Conservation (phyloP, 1,140 invertebrate genomes). For the Drosophila parabipectinata region DNA sequence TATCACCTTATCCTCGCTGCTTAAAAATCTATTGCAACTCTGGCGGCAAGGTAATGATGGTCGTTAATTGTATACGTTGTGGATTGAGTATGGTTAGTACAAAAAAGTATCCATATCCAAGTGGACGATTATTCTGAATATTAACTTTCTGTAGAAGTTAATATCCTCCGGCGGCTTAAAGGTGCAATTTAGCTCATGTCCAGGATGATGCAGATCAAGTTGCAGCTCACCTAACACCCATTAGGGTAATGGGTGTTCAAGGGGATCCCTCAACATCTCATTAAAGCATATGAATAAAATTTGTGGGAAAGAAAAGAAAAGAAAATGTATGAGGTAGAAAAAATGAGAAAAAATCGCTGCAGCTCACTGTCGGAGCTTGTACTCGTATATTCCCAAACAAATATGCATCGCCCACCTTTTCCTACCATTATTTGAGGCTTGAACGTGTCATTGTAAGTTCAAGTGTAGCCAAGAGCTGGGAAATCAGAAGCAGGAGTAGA, state of each 20-base stretch:
- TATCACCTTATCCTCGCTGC: too few relatives aligned
- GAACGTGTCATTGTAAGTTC: slow-evolving; percentile 82
- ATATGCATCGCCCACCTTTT: slow-evolving; percentile 53
- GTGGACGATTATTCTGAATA: too few relatives aligned
- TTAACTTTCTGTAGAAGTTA: too few relatives aligned
- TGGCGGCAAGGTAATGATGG: too few relatives aligned
- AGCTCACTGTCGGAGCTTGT: slow-evolving; percentile 41
- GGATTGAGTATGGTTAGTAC: too few relatives aligned
- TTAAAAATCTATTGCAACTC: too few relatives aligned
- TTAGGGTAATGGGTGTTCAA: too few relatives aligned
- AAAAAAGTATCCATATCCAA: too few relatives aligned
- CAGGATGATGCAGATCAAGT: too few relatives aligned
- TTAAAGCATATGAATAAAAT: slow-evolving; percentile 80
- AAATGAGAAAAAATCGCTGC: slow-evolving; percentile 14
- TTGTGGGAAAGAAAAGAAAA: slow-evolving; percentile 39
- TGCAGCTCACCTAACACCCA: neutral
- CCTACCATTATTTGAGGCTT: slow-evolving; percentile 46
- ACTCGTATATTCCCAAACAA: slow-evolving; percentile 57
- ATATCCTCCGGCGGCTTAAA: too few relatives aligned
- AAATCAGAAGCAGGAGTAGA: slow-evolving; percentile 12
- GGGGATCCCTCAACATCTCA: slow-evolving; percentile 26
- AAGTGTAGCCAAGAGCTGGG: slow-evolving; percentile 66
- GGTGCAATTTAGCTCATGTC: too few relatives aligned
- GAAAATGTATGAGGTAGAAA: neutral
- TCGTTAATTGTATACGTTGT: too few relatives aligned